These are phyloP conservation scores for Phrynosoma platyrhinos DNA, from an alignment of 2,113 vertebrate genomes.

Conservation along the genomic window DNA sequence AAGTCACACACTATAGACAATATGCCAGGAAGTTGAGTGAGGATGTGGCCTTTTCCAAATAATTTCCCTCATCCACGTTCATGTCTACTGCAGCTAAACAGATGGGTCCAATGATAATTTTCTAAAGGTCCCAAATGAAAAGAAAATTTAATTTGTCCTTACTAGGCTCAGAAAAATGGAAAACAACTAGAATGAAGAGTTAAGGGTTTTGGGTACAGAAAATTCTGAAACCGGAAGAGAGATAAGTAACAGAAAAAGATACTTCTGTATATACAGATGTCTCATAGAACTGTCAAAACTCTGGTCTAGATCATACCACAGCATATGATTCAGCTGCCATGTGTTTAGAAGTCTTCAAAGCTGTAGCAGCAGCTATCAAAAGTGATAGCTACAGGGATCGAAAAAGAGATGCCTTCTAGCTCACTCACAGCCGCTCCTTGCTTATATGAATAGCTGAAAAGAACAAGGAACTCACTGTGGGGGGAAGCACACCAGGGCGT, in stretches of 20 bases:
- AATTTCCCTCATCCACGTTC: slow-evolving; percentile 67
- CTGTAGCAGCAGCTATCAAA: background rate
- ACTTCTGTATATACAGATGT: background rate
- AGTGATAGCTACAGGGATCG: background rate
- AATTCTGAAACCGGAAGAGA: background rate
- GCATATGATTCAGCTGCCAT: background rate
- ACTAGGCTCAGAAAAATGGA: slow-evolving; percentile 60
- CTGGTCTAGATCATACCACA: background rate
- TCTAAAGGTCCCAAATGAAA: slow-evolving; percentile 70
- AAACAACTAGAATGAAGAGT: background rate
- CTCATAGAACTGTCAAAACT: background rate
- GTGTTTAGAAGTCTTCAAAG: background rate
- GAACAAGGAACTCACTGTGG: background rate
- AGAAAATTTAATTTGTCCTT: slow-evolving; percentile 67
- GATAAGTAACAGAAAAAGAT: background rate
- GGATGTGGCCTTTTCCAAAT: slow-evolving; percentile 55
- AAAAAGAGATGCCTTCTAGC: background rate
- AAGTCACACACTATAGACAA: slow-evolving; percentile 65
- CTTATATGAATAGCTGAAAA: background rate
- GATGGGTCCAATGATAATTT: slow-evolving; percentile 72
- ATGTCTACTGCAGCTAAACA: slow-evolving; percentile 65
- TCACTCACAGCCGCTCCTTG: background rate
- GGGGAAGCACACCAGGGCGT: no score
- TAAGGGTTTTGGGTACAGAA: background rate
- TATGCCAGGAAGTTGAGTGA: slow-evolving; percentile 65